phyloP scores from a whole-genome alignment of 2,888 invertebrate genomes.

The Pherbina coryleti region DNA sequence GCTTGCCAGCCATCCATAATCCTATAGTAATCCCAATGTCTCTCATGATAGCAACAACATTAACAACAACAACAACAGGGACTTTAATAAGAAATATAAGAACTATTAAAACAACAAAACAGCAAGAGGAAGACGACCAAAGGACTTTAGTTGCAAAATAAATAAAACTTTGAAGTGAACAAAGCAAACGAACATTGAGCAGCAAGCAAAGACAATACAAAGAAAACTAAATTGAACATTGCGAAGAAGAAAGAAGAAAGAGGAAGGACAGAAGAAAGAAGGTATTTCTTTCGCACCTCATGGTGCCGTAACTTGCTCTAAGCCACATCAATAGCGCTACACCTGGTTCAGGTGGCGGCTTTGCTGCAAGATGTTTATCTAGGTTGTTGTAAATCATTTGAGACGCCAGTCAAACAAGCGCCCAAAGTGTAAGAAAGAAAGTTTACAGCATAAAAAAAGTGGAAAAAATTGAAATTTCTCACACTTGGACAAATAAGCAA shows the following conservation, averaged over 20 bases:
- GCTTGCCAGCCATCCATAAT: background rate
- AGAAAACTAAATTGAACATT: no score
- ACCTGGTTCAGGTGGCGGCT: constrained; percentile 2
- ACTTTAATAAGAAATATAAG: background rate
- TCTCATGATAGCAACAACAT: background rate
- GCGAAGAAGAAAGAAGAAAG: background rate
- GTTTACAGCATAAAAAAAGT: background rate
- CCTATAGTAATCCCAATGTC: background rate
- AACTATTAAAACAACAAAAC: background rate
- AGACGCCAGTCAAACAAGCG: constrained; percentile 34
- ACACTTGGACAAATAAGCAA: background rate
- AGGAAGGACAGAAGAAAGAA: background rate
- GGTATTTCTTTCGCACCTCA: background rate
- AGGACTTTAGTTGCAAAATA: constrained; percentile 6
- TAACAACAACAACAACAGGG: background rate
- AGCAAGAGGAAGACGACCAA: background rate
- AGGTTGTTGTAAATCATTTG: constrained; percentile 32
- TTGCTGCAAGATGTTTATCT: constrained; percentile 9
- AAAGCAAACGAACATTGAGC: background rate
- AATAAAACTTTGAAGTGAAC: constrained; percentile 1
- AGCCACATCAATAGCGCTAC: background rate
- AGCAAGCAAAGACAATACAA: background rate
- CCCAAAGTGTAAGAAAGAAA: constrained; percentile 2
- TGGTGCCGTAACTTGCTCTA: background rate
- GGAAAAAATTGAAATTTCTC: background rate